phyloP scores from a whole-genome alignment of 2,113 vertebrate species.

The Numida meleagris region DNA sequence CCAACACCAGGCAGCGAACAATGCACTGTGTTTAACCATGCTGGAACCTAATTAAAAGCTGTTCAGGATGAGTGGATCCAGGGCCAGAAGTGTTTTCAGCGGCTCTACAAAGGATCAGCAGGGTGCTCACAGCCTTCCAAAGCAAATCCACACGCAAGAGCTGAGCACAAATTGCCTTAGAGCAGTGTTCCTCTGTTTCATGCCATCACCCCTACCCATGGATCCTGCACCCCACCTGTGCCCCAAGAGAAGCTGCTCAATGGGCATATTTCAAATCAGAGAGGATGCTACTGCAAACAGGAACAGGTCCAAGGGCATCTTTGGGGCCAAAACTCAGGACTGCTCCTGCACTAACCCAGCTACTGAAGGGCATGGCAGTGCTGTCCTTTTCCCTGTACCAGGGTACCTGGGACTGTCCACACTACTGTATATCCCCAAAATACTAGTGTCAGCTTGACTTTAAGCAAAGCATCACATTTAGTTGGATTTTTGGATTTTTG shows the following conservation, averaged over 20 bases:
- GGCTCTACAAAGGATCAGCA: slow-evolving; percentile 8
- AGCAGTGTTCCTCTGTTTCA: neutral
- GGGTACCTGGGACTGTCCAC: neutral
- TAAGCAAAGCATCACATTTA: neutral
- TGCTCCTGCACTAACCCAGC: neutral
- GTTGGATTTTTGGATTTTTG: neutral
- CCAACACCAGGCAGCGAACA: neutral
- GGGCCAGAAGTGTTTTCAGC: neutral
- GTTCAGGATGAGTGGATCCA: neutral
- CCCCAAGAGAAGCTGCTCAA: neutral
- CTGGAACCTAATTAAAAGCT: slow-evolving; percentile 11
- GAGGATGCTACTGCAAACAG: neutral
- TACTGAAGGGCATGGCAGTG: neutral
- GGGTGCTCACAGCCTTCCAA: neutral
- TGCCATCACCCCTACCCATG: neutral
- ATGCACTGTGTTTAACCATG: neutral
- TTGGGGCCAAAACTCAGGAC: neutral
- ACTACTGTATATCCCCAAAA: neutral
- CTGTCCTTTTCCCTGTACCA: neutral
- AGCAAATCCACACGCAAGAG: neutral
- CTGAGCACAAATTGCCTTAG: neutral
- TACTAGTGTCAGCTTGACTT: neutral
- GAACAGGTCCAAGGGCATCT: neutral
- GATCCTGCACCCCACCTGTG: neutral
- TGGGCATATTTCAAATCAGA: neutral